Base-by-base conservation (phyloP, 1,140 invertebrate species). In the Bilobella aurantiaca region DNA sequence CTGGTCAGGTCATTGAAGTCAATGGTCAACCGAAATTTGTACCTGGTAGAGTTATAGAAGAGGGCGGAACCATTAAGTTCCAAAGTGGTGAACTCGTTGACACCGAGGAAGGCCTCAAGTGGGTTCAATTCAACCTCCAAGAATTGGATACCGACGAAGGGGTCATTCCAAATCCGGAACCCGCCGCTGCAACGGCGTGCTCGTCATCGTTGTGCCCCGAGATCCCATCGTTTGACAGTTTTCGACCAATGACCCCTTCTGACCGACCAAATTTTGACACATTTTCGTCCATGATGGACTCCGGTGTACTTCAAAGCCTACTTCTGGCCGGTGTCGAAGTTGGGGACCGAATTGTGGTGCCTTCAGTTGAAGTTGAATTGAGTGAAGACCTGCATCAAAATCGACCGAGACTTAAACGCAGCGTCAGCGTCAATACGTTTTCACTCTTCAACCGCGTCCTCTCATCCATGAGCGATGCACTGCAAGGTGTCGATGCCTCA, bases 391-490 rank as follows among this genome's bases (percentile, higher is more conserved):
- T 30, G 30, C 27, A 32, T 16, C 30, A 28, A 29, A 59, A 59
- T 30, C 57, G 27, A 27, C 27, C 57, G 3, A 60, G 29, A 57
- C 29, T 65, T 16, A 34, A 53, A 53, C 58, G 64, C 18, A 57
- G 58, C 8, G 42, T 65, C 29, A 32, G 27, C 8, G 58, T 65
- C 5, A 65, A 65, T n/a, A 61, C 64, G 8, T 65, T 65, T 30
- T 42, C 23, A 21, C 46, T 65, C 14, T 65, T 65, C 34, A 37
- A 65, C 27, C 58, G 58, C 31, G 64, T 65, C n/a, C 23, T 65
- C 3, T 29, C 49, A 3, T 49, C 34, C 29, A 65, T 65, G 53
- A 57, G 63, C 1, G 57, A 57, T 64, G 63, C 56, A 8, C 25
- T 64, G 16, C 30, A 37, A 12, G 27, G 18, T 1, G 57, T 58